Conservation (phyloP, 2,888 invertebrate species). For the Melinaea marsaeus region DNA sequence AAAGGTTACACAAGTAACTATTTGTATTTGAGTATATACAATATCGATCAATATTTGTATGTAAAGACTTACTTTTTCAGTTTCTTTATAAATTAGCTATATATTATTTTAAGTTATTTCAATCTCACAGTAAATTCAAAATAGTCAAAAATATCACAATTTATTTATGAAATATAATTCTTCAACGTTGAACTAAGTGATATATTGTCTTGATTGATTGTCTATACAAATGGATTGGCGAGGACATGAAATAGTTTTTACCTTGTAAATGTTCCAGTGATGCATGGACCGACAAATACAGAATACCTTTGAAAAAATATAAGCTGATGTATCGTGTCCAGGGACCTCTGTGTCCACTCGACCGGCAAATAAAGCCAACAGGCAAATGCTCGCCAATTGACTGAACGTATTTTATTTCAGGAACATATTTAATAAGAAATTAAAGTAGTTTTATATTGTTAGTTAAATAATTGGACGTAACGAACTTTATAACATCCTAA, state of each 20-base stretch:
- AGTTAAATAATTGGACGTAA: slow-evolving; percentile 23
- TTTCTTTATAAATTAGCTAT: too few species aligned
- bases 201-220: too few species aligned
- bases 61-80: too few species aligned
- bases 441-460: slow-evolving; percentile 23
- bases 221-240: slow-evolving; percentile 50
- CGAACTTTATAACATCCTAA: background rate
- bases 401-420: slow-evolving; percentile 67
- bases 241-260: slow-evolving; percentile 62
- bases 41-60: too few species aligned
- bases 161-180: background rate
- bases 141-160: background rate
- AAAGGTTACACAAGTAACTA: too few species aligned
- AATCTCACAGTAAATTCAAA: too few species aligned
- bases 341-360: slow-evolving; percentile 59
- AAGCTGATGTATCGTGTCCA: slow-evolving; percentile 74
- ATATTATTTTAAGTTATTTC: too few species aligned
- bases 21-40: too few species aligned
- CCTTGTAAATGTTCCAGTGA: slow-evolving; percentile 47
- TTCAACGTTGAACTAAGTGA: slow-evolving; percentile 7
- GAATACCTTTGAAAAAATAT: slow-evolving; percentile 73
- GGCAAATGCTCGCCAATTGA: slow-evolving; percentile 75
- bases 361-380: slow-evolving; percentile 75
- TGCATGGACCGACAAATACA: slow-evolving; percentile 69
- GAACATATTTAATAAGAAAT: slow-evolving; percentile 39